Evolutionary conservation across 2,888 invertebrate genomes (phyloP), one percentile per base, ranked within the genome.

Genomic region (Sarcophaga subvicina): DNA sequence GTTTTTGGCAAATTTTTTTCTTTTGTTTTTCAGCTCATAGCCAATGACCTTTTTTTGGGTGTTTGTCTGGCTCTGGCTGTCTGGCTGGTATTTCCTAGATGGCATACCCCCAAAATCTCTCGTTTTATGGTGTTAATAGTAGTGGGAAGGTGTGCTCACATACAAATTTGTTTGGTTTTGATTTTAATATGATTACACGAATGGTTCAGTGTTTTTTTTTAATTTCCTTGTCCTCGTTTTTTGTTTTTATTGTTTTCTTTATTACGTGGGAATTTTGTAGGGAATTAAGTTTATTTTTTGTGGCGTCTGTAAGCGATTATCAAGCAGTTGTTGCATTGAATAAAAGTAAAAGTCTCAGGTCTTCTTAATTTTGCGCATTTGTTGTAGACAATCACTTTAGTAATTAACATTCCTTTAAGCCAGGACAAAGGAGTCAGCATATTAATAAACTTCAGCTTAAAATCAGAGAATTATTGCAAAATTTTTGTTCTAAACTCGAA

Each of bases 41-140:
- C 70, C 78, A 85, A 78, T 85, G 81, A 81, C 85, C 81, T 85
- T 80, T 84, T 83, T 75, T 75, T 49, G 63, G 54, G 45, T 45
- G 25, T 66, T 69, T 69, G 45, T 69, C 17, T 69, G 47, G 62
- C 62, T 14, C 62, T 62, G 20, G 10, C 62, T 70, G 69, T 62
- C 47, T 81, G 75, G 27, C 60, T 45, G 4, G 25, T 27, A 54
- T 54, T 54, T 37, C 2, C 37, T 37, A 37, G 37, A 54, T 54
- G 17, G 1, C 54, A 14, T 17, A 54, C 54, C 17, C 4, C 54
- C 12, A 17, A 54, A 54, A 54, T 2, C 12, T 4, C 12, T 14
- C 5, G 3, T 54, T 14, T 54, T 14, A 54, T 54, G 54, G 5
- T 17, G 17, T 54, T 54, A 14, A 4, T 14, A 17, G 54, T 54